phyloP scores from a whole-genome alignment of 2,113 vertebrate genomes.

The Butorides virescens region DNA sequence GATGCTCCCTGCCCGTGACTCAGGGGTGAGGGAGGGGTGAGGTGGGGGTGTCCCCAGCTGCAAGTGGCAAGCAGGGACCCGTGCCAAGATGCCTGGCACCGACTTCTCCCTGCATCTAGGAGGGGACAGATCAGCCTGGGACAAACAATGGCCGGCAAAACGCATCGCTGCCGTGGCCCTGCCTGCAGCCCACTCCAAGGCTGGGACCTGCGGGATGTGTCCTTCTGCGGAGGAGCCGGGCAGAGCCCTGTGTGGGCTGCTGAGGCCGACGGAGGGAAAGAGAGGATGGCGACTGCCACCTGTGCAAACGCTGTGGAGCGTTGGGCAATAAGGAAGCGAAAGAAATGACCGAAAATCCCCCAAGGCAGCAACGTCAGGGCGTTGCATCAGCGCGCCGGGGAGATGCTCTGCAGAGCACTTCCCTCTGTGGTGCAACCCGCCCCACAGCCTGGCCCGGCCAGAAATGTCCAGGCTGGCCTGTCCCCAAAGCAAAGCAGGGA shows the following conservation, averaged over 20 bases:
- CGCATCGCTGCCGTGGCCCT: fast-evolving
- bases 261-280: neutral
- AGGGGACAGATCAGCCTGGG: neutral
- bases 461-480: neutral
- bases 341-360: neutral
- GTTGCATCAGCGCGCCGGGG: neutral
- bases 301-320: neutral
- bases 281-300: neutral
- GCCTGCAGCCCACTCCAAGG: neutral
- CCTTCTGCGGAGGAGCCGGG: neutral
- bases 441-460: neutral
- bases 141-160: fast-evolving
- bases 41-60: neutral
- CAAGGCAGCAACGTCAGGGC: neutral
- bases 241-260: neutral
- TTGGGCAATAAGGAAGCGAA: constrained; percentile 50
- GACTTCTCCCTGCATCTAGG: neutral
- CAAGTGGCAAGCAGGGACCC: neutral
- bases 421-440: neutral
- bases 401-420: neutral
- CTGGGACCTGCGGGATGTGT: neutral
- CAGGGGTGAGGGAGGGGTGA: neutral
- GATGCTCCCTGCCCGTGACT: neutral
- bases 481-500: neutral
- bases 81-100: neutral